Base-by-base conservation (phyloP, 2,113 vertebrate genomes). In the Anhinga anhinga region DNA sequence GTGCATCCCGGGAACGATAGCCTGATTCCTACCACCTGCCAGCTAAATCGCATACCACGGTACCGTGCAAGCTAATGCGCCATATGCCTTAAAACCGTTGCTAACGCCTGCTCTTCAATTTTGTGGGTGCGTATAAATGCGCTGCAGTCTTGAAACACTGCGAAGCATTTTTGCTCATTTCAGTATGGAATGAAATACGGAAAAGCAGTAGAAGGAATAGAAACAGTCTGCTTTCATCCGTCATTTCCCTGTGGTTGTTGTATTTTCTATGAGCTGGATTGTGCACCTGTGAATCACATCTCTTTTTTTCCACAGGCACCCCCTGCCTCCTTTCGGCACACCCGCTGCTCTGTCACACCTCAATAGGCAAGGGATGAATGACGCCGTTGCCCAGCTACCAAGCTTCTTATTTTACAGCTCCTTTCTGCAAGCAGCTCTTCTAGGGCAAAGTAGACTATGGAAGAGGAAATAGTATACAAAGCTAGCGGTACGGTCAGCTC, bases 61-160 rank as follows among this genome's bases (percentile, higher is more conserved):
- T 5, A 45, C 61, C 2, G 1, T 26, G 32, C 38, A 29, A 45
- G 21, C 42, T 16, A 22, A 40, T n/a, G 52, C 0, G 2, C 29
- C 44, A 9, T 6, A 8, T 9, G n/a, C 56, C 29, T 72, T 47
- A 19, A 27, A 49, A 42, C 7, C 3, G 0, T 17, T 8, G 8
- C 42, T 21, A 65, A 44, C 1, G 4, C 36, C 44, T n/a, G 12
- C 47, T 95, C 45, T 20, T 55, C 70, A 34, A 49, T 26, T 50
- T 25, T 32, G 23, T 15, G 8, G 15, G 17, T 40, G 36, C 16
- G 1, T 26, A 53, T 13, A 90, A 79, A 45, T 6, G 32, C 4
- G 1, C 34, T 34, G 38, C 25, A 20, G 65, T 2, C 11, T 4
- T 25, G 25, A 55, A 70, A 77, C 82, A 11, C 29, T 5, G 32